Evolutionary conservation across 2,113 vertebrate species (phyloP).

Genomic region (Hydrolagus affinis): DNA sequence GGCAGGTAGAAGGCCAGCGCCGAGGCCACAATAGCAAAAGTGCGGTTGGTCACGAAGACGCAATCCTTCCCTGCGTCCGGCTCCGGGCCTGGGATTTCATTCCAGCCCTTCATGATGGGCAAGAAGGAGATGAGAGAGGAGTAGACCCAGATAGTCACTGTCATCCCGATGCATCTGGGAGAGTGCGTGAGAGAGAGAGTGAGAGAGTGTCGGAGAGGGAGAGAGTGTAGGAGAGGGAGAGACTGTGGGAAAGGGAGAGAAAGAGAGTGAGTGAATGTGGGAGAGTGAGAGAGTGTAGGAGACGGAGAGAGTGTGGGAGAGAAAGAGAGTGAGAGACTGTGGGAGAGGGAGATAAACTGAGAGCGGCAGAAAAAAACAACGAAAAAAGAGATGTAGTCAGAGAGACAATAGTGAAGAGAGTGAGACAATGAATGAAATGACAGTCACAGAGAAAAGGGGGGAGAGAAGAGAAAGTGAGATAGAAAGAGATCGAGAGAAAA

Average conservation of each 20-base stretch:
- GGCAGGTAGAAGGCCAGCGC: slow-evolving; percentile 55
- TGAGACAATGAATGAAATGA: too few relatives aligned
- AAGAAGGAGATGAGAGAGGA: slow-evolving; percentile 58
- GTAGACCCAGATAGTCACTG: slow-evolving; percentile 54
- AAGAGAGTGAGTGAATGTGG: too few relatives aligned
- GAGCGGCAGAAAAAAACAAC: neutral
- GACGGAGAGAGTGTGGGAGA: neutral
- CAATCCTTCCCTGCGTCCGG: slow-evolving; percentile 49
- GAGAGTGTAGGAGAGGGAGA: too few relatives aligned
- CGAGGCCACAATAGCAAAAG: slow-evolving; percentile 55
- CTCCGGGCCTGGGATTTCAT: slow-evolving; percentile 52
- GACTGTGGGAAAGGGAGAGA: neutral
- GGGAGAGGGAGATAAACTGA: neutral
- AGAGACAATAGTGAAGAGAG: too few relatives aligned
- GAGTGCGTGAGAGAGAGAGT: neutral
- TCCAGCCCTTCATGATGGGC: slow-evolving; percentile 59
- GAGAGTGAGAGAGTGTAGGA: neutral
- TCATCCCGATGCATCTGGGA: slow-evolving; percentile 53
- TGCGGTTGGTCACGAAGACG: slow-evolving; percentile 58
- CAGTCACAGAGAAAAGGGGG: too few relatives aligned
- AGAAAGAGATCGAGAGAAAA: too few relatives aligned
- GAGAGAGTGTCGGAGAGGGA: neutral
- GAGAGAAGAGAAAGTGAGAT: too few relatives aligned
- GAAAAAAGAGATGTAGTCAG: too few relatives aligned
- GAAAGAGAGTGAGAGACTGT: too few relatives aligned